phyloP scores from a whole-genome alignment of 2,888 invertebrate genomes.

The Mycalesis mineus region DNA sequence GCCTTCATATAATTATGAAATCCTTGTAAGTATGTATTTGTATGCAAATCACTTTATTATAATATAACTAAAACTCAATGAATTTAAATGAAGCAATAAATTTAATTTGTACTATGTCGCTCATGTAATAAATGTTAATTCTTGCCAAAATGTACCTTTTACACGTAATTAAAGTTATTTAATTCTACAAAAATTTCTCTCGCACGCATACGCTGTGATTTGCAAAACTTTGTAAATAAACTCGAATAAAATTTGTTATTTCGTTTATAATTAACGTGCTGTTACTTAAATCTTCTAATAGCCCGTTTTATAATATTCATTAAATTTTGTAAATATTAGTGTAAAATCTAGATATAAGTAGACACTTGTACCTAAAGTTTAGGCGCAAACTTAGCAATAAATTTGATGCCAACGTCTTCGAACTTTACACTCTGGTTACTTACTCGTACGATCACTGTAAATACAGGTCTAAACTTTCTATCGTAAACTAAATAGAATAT shows the following conservation, averaged over 20 bases:
- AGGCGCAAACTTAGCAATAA: slow-evolving; percentile 72
- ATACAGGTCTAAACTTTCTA: slow-evolving; percentile 40
- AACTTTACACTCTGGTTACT: slow-evolving; percentile 57
- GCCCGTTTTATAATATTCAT: slow-evolving; percentile 63
- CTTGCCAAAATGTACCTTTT: slow-evolving; percentile 55
- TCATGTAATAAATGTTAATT: slow-evolving; percentile 31
- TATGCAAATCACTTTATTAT: slow-evolving; percentile 25
- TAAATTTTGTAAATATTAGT: slow-evolving; percentile 71
- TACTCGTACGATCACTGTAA: slow-evolving; percentile 53
- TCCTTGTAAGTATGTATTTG: slow-evolving; percentile 5
- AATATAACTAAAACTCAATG: not conserved
- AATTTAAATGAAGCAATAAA: slow-evolving; percentile 5
- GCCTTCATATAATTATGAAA: slow-evolving; percentile 1
- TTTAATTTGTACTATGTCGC: slow-evolving; percentile 2
- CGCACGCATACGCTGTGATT: slow-evolving; percentile 71
- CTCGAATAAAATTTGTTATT: slow-evolving; percentile 73
- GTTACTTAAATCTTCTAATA: slow-evolving; percentile 48
- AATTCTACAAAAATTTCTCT: slow-evolving; percentile 42
- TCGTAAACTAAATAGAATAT: slow-evolving; percentile 18
- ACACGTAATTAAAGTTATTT: slow-evolving; percentile 35
- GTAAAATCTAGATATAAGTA: slow-evolving; percentile 64
- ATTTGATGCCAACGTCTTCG: slow-evolving; percentile 69
- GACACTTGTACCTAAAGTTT: slow-evolving; percentile 70
- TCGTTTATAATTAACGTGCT: slow-evolving; percentile 66
- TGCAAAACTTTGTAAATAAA: slow-evolving; percentile 73